Evolutionary conservation across 2,113 vertebrate species (phyloP), one percentile per base, ranked within the genome.

Genomic region (Anoplopoma fimbria): DNA sequence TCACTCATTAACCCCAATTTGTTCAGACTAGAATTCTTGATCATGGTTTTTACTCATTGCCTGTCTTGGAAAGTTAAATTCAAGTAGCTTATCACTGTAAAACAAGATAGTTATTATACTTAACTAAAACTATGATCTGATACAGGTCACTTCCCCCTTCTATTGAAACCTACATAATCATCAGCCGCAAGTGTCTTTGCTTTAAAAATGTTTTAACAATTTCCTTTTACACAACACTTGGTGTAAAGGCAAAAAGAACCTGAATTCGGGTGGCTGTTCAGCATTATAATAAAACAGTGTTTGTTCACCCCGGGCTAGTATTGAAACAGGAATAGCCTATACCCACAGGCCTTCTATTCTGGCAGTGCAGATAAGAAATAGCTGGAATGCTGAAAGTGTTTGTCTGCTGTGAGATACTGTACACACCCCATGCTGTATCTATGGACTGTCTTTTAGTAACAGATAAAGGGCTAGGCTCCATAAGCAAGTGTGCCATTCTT

Each of bases 311-410:
- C 40, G 51, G 75, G 69, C 63, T 82, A 34, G 76, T 70, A 77
- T 61, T 69, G 65, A 75, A 87, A 90, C 31, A 75, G 81, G 68
- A 90, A 75, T 76, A 64, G 79, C 4, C 38, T 36, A n/a, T 69
- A 62, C 79, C 81, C 75, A 76, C 73, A 68, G 79, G 87, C 77
- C 25, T 75, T 58, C 42, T 15, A 62, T 84, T 93, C 87, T 88
- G 89, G 72, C 85, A 77, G 38, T 29, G 45, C 77, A 86, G 92
- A 94, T 94, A 92, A 92, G 87, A 89, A 88, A 69, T 77, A 55
- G 57, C 88, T 85, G 87, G 89, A 92, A 91, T 89, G 85, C 87
- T 89, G 86, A 86, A 79, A 68, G 84, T 81, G 84, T 91, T 88
- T 88, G 87, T 89, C 82, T 89, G 87, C 80, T 63, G 55, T 12